These are phyloP conservation scores for Zosterops lateralis DNA, from an alignment of 2,113 vertebrate species.

Conservation along the genomic window DNA sequence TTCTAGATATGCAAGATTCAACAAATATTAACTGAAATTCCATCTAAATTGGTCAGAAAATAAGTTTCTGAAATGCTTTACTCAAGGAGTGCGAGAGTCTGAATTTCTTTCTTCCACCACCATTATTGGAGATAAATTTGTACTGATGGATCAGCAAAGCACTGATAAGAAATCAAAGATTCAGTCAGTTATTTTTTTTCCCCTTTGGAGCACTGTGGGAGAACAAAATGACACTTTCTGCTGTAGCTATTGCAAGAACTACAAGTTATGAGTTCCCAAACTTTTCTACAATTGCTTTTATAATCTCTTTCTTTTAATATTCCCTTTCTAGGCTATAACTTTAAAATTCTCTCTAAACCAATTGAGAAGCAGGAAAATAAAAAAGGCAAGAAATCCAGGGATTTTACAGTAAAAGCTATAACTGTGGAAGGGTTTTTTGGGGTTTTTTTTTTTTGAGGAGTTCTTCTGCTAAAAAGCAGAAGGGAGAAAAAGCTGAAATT, in stretches of 20 bases:
- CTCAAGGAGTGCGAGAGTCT: not conserved
- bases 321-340: constrained; percentile 11
- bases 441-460: not conserved
- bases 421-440: not conserved
- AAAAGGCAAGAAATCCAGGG: constrained; percentile 46
- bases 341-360: constrained; percentile 55
- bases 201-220: not conserved
- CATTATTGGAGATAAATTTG: not conserved
- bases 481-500: not conserved
- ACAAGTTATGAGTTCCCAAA: not conserved
- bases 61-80: not conserved
- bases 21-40: not conserved
- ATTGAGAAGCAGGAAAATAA: constrained; percentile 47
- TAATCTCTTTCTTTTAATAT: constrained; percentile 53
- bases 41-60: not conserved
- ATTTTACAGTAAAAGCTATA: constrained; percentile 44
- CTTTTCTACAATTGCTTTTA: constrained; percentile 48
- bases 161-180: not conserved
- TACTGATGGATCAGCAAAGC: not conserved
- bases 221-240: rapidly evolving
- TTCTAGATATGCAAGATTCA: not conserved
- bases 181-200: not conserved
- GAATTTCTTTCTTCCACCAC: not conserved
- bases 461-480: constrained; percentile 1
- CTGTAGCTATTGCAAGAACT: not conserved